Evolutionary conservation across 2,113 vertebrate genomes (phyloP), one percentile per base, ranked within the genome.

Genomic region (Podilymbus podiceps): DNA sequence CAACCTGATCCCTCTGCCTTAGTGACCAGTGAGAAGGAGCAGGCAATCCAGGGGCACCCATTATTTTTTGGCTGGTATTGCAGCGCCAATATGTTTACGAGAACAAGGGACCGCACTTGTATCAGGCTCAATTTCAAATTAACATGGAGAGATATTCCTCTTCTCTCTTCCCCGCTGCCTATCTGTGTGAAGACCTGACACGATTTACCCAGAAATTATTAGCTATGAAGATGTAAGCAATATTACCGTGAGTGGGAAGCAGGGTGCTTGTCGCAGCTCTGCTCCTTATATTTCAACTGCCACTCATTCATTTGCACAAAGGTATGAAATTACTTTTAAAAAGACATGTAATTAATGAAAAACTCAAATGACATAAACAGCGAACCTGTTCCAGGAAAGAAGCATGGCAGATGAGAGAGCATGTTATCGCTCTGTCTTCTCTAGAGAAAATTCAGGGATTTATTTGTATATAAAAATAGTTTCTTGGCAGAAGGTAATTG

Each of bases 11-110:
- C 38, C 21, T 52, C 17, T 28, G 55, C 46, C 12, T 38, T 38
- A 14, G 20, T 17, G 83, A 30, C 27, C 31, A 1, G 9, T 15
- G 13, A 53, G 33, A 25, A 52, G 20, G 11, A 58, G 17, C 6
- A 3, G 44, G 38, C 8, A 15, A 31, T 30, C 19, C 5, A 33
- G 11, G 50, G 44, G 9, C 35, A 47, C 21, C 5, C 9, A 1
- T 5, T 3, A 2, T 28, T 24, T 40, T 42, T 21, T 5, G 49
- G 23, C 28, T 35, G 42, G 5, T 46, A n/a, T n/a, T 83, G 52
- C 27, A 10, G 14, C 4, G 0, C 9, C 7, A 0, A 2, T 3
- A 12, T 15, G 8, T 44, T 73, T 28, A 19, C 3, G 23, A 28
- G n/a, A 72, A 40, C 30, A 40, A 58, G 49, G 25, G n/a, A 7